Evolutionary conservation across 1,140 invertebrate genomes (phyloP).

Genomic region (Drosophila kohkoa): DNA sequence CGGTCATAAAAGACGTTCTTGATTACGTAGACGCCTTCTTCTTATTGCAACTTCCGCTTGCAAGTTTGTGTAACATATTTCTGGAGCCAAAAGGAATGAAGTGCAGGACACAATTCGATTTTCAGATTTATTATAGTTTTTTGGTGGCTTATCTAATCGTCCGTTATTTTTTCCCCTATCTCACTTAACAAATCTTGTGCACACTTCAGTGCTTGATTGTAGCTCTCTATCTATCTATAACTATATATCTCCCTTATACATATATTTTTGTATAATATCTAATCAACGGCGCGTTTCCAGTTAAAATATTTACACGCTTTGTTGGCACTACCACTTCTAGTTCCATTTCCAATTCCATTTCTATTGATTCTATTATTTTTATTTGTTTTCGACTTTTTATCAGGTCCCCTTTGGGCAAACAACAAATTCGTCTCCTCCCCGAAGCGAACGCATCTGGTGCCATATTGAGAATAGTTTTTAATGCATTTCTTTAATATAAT

Average conservation of each 20-base stretch:
- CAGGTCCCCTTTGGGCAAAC: constrained; percentile 14
- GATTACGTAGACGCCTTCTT: constrained; percentile 62
- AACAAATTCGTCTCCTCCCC: neutral
- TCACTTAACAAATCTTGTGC: constrained; percentile 23
- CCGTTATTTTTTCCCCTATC: constrained; percentile 18
- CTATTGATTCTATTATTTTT: constrained; percentile 26
- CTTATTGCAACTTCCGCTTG: constrained; percentile 70
- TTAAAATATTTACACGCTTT: constrained; percentile 65
- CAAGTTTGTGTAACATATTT: constrained; percentile 58
- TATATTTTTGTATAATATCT: constrained; percentile 48
- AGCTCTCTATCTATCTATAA: constrained; percentile 7
- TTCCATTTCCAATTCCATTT: constrained; percentile 47
- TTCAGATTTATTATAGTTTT: constrained; percentile 10
- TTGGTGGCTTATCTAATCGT: constrained; percentile 36
- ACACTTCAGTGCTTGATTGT: constrained; percentile 32
- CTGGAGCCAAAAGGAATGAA: constrained; percentile 13
- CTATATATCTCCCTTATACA: neutral
- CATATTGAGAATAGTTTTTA: neutral
- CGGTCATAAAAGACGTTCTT: constrained; percentile 37
- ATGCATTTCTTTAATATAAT: neutral
- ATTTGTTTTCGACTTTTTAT: constrained; percentile 41
- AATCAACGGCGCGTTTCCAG: constrained; percentile 59
- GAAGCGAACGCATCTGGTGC: neutral
- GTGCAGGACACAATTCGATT: neutral
- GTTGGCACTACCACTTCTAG: constrained; percentile 57